Conservation (phyloP, 1,140 invertebrate genomes). For the Spodoptera litura region DNA sequence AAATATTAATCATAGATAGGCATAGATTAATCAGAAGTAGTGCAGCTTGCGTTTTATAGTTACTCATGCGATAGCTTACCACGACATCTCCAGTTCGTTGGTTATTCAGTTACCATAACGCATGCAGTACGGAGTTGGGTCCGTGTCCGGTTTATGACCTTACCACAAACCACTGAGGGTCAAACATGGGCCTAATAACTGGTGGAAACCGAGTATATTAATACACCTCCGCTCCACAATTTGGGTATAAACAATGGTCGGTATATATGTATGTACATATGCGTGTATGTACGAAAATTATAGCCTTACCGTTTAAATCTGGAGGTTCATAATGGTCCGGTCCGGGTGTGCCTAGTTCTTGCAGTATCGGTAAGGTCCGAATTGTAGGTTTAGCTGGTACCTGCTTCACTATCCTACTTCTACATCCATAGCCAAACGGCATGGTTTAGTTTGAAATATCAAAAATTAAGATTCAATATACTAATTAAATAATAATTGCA, state of each 20-base stretch:
- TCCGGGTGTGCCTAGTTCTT: constrained; percentile 53
- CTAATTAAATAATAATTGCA: background rate
- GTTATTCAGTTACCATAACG: too few relatives aligned
- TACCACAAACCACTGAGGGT: too few relatives aligned
- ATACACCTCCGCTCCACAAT: background rate
- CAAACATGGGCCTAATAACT: too few relatives aligned
- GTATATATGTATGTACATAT: too few relatives aligned
- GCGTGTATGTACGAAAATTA: background rate
- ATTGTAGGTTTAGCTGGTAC: constrained; percentile 61
- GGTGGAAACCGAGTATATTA: background rate
- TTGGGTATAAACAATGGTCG: too few relatives aligned
- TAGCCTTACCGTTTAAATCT: constrained; percentile 65
- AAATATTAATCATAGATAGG: too few relatives aligned
- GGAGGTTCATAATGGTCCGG: constrained; percentile 69
- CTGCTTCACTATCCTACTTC: constrained; percentile 69
- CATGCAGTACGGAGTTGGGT: too few relatives aligned
- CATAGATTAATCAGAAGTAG: too few relatives aligned
- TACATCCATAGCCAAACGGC: constrained; percentile 76
- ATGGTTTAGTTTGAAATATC: constrained; percentile 49
- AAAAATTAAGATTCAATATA: background rate
- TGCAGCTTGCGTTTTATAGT: too few relatives aligned
- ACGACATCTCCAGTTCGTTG: too few relatives aligned
- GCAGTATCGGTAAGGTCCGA: constrained; percentile 40
- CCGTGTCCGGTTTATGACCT: too few relatives aligned
- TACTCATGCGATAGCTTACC: too few relatives aligned